Evolutionary conservation across 1,140 invertebrate genomes (phyloP), one percentile per base, ranked within the genome.

Genomic region (Drosophila ficusphila): DNA sequence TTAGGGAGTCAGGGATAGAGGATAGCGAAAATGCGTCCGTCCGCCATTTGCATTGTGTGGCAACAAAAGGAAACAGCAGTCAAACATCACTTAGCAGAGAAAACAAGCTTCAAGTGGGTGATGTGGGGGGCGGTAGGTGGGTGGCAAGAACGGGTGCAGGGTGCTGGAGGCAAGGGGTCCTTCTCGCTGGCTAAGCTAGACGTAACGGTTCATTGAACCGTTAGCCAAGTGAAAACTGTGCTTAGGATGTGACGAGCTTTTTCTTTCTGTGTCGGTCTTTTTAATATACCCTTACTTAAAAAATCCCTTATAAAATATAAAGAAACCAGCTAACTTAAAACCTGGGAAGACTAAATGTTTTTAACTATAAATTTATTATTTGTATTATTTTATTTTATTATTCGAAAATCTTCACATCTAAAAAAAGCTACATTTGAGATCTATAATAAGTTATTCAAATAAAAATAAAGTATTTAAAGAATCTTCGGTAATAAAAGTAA

Each of bases 161-260:
- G 31, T 11, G 46, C 38, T 33, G 14, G 46, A 12, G 34, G 34
- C 12, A n/a, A n/a, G 41, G 6, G 12, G 44, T 67, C 36, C 62
- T 67, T 65, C 62, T 67, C 42, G 27, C 34, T 61, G 67, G 74
- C 68, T 81, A 60, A 82, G 73, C 73, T 60, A 82, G 79, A 82
- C 78, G 68, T 69, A 69, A 74, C 57, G 78, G 78, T 82, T 82
- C 78, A 82, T 60, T 82, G 78, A 82, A 82, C 76, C 76, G 76
- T 57, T 74, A 68, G 69, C 76, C 57, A 67, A 61, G 61, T 47
- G 41, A 56, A 74, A 78, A 77, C 54, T 54, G 21, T 74, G 70
- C 76, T 75, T 48, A 74, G 72, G 29, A 71, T 56, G 53, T 47
- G 23, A 42, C 41, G 27, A 65, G 60, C 62, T 52, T 67, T 41